These are phyloP conservation scores for Euplexia lucipara DNA, from an alignment of 2,888 invertebrate species.

Conservation along the genomic window DNA sequence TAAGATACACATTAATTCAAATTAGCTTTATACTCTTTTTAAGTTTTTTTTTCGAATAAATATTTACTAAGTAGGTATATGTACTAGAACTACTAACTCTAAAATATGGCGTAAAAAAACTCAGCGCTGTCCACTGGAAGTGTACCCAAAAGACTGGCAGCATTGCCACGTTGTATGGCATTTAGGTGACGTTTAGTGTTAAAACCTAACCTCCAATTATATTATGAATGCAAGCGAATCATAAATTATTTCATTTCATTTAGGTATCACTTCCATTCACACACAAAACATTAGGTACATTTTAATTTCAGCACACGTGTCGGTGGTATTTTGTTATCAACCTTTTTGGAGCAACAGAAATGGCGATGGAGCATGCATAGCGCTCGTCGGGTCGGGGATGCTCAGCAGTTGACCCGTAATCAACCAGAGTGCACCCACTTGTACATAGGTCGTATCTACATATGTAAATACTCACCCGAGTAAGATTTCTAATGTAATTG, in stretches of 20 bases:
- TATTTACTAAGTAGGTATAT: too few relatives aligned
- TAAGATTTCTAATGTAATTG: constrained; percentile 87
- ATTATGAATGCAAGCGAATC: neutral
- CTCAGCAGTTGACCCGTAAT: constrained; percentile 75
- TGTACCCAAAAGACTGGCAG: too few relatives aligned
- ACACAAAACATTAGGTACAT: neutral
- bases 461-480: constrained; percentile 80
- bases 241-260: neutral
- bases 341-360: constrained; percentile 42
- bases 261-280: neutral
- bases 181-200: too few relatives aligned
- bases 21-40: too few relatives aligned
- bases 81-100: too few relatives aligned
- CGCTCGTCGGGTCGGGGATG: constrained; percentile 21
- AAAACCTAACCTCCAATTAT: neutral
- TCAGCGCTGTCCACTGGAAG: too few relatives aligned
- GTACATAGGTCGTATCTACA: constrained; percentile 49
- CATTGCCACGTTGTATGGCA: too few relatives aligned
- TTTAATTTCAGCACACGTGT: neutral
- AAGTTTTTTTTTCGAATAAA: too few relatives aligned
- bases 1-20: too few relatives aligned
- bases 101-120: too few relatives aligned
- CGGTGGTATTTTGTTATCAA: constrained; percentile 14
- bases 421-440: constrained; percentile 79
- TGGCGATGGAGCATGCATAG: constrained; percentile 44